Conservation (phyloP, 2,888 invertebrate genomes). For the Strigamia crassipes region DNA sequence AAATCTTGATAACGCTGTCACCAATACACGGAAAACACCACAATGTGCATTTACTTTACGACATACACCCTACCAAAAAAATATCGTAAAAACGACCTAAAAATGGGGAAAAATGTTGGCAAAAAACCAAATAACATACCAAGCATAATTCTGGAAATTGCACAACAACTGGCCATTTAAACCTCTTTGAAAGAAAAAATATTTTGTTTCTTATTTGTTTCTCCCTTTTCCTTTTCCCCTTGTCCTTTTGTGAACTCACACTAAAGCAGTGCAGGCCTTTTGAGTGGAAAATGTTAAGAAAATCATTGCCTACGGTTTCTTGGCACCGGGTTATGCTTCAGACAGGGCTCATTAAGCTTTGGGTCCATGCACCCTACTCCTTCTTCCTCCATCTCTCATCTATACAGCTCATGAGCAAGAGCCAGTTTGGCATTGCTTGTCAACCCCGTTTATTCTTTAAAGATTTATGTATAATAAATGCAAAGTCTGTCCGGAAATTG, state of each 20-base stretch:
- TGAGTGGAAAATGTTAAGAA: constrained; percentile 22
- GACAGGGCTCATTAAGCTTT: constrained; percentile 23
- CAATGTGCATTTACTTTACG: constrained; percentile 37
- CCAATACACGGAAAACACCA: constrained; percentile 26
- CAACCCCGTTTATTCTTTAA: not conserved
- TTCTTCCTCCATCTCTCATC: not conserved
- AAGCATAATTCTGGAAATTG: not conserved
- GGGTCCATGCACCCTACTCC: not conserved
- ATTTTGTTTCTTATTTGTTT: not conserved
- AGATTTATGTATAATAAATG: constrained; percentile 31
- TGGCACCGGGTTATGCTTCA: constrained; percentile 34
- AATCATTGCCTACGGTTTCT: constrained; percentile 1
- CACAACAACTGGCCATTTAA: constrained; percentile 14
- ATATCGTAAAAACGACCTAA: not conserved
- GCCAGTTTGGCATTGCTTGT: not conserved
- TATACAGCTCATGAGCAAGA: not conserved
- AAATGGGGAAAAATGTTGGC: not conserved
- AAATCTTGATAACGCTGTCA: constrained; percentile 3
- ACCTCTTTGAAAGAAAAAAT: not conserved
- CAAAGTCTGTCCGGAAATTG: constrained; percentile 33
- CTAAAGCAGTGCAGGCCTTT: not conserved
- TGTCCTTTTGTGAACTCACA: constrained; percentile 3
- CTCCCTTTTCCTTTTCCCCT: not conserved
- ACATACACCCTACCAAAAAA: not conserved
- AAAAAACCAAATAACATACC: constrained; percentile 24